Percentiles rank a stretch among this genome's conserved stretches.
phyloP scores from a whole-genome alignment of 2,113 vertebrate genomes.

The Ophiodon elongatus region DNA sequence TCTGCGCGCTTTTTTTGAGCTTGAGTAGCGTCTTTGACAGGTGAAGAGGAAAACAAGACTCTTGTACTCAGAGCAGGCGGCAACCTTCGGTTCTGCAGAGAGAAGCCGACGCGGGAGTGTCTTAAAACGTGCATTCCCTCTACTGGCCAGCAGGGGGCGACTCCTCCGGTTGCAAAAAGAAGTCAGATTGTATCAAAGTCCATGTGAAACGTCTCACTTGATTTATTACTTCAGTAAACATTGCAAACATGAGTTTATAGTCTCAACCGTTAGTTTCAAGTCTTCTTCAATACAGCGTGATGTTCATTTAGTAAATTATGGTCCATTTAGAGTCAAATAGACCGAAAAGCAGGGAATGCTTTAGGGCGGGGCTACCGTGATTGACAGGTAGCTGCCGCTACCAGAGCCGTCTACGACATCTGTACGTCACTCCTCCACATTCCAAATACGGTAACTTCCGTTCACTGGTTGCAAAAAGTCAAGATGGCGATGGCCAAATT shows the following conservation, averaged over 20 bases:
- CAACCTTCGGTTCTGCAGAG: background rate
- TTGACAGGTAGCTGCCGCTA: background rate
- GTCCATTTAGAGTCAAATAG: background rate
- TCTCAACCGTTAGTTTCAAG: background rate
- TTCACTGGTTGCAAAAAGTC: too few relatives aligned
- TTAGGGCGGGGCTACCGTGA: background rate
- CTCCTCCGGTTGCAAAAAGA: background rate
- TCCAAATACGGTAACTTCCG: too few relatives aligned
- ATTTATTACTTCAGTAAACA: background rate
- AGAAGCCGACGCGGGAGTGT: background rate
- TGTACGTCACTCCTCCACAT: background rate
- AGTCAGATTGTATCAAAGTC: background rate
- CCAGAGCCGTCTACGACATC: background rate
- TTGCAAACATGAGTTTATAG: background rate
- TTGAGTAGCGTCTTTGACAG: slow-evolving; percentile 46
- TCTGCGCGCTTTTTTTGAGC: slow-evolving; percentile 42
- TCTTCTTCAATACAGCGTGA: background rate
- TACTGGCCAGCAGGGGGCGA: too few relatives aligned
- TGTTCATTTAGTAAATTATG: background rate
- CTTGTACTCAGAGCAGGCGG: background rate
- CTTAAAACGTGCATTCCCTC: too few relatives aligned
- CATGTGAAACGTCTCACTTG: background rate
- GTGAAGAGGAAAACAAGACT: slow-evolving; percentile 60
- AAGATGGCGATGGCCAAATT: background rate
- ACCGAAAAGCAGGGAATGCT: background rate